phyloP scores from a whole-genome alignment of 2,797 vertebrate species.

The Mus minutoides region DNA sequence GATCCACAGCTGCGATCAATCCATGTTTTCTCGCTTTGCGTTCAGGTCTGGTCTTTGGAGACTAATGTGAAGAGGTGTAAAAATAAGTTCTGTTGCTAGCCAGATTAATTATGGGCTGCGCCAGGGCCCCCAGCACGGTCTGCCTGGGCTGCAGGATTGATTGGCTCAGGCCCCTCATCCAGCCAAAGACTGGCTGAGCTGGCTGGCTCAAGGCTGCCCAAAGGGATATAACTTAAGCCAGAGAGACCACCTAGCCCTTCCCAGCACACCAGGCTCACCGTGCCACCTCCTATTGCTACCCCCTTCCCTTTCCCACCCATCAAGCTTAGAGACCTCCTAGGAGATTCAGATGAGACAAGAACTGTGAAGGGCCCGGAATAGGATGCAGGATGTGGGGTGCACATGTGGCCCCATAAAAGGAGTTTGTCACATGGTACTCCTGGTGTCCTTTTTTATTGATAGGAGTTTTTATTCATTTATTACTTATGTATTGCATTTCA shows the following conservation, averaged over 20 bases:
- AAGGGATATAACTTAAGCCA: background rate
- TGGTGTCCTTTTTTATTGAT: background rate
- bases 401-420: background rate
- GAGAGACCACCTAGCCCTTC: background rate
- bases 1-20: constrained; percentile 80
- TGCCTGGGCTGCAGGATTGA: constrained; percentile 67
- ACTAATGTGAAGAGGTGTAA: constrained; percentile 77
- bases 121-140: background rate
- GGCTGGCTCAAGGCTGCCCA: background rate
- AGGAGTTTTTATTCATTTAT: background rate
- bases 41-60: constrained; percentile 55
- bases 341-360: background rate
- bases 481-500: background rate
- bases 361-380: background rate
- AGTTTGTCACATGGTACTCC: background rate
- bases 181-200: constrained; percentile 1
- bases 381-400: background rate
- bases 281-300: too few relatives aligned
- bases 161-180: constrained; percentile 46
- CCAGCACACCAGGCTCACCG: background rate
- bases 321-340: background rate
- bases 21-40: constrained; percentile 66
- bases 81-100: constrained; percentile 78
- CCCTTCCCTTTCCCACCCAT: background rate
- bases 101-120: constrained; percentile 71